phyloP scores from a whole-genome alignment of 2,888 invertebrate genomes.

The Dryobotodes eremita region DNA sequence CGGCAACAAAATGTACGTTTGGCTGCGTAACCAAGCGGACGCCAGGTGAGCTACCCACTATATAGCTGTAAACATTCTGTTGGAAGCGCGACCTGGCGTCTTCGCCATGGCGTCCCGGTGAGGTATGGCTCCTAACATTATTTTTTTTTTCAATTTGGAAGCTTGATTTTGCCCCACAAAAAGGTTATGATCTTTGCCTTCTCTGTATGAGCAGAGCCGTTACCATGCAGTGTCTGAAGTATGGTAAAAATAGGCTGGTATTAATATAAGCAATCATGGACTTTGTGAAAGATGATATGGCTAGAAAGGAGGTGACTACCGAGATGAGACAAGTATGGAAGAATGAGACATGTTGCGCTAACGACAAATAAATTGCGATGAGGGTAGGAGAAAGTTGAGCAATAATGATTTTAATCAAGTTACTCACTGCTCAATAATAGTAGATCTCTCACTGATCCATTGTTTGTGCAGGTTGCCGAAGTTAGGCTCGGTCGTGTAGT shows the following conservation, averaged over 20 bases:
- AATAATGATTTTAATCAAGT: not conserved
- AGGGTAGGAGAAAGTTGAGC: not conserved
- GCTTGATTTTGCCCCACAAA: not conserved
- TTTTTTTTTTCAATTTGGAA: not conserved
- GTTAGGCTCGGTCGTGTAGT: slow-evolving; percentile 84
- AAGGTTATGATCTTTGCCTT: not conserved
- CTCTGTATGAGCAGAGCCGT: not conserved
- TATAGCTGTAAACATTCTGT: no score
- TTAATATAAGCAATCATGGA: not conserved
- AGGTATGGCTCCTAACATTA: no score
- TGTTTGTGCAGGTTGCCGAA: slow-evolving; percentile 85
- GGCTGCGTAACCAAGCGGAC: no score
- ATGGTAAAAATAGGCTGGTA: not conserved
- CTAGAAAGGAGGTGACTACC: not conserved
- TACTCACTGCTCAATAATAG: slow-evolving; percentile 91
- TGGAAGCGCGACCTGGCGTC: no score
- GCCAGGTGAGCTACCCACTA: no score
- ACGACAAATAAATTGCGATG: not conserved
- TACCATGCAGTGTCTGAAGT: not conserved
- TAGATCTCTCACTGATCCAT: slow-evolving; percentile 89
- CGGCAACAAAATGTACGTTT: no score
- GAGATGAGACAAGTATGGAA: not conserved
- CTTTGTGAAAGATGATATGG: not conserved
- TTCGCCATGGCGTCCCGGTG: no score
- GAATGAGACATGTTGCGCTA: not conserved